Base-by-base conservation (phyloP, 2,888 invertebrate species). In the Endomychus coccineus region DNA sequence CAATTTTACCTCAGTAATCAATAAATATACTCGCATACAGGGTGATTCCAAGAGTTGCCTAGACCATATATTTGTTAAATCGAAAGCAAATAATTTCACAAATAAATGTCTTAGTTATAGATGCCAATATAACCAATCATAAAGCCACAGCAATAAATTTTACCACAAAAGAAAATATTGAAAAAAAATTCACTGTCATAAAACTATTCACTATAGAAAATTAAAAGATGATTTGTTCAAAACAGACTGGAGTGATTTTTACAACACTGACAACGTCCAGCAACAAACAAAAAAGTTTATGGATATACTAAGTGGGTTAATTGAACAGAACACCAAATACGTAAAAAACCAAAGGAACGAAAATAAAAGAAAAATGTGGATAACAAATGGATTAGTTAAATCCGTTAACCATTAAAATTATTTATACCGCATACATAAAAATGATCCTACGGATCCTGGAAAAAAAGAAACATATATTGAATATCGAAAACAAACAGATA, bases 41-140 rank as follows among this genome's bases (percentile, higher is more conserved):
- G n/a, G n/a, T n/a, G n/a, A n/a, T n/a, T n/a, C n/a, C n/a, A n/a
- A n/a, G n/a, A n/a, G n/a, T n/a, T 31, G 31, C n/a, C 21, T 31
- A 9, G 31, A 31, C 13, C 31, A 31, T 31, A 31, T 31, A 11
- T 31, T 31, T 31, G 21, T 31, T 7, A 29, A 29, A n/a, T 7
- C 6, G 6, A 7, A 6, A 19, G 6, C n/a, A 19, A 19, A 19
- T n/a, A 19, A 19, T 19, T n/a, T 19, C n/a, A 6, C 21, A 19
- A 6, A 6, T n/a, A n/a, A n/a, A n/a, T n/a, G n/a, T n/a, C n/a
- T n/a, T n/a, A n/a, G n/a, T n/a, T n/a, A n/a, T n/a, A n/a, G n/a
- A n/a, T n/a, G n/a, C n/a, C n/a, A n/a, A n/a, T n/a, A n/a, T n/a
- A n/a, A n/a, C n/a, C n/a, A n/a, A n/a, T n/a, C n/a, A n/a, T n/a